Conservation (phyloP, 92 coral and sea anemone species). For the Zoanthus sansibaricus region DNA sequence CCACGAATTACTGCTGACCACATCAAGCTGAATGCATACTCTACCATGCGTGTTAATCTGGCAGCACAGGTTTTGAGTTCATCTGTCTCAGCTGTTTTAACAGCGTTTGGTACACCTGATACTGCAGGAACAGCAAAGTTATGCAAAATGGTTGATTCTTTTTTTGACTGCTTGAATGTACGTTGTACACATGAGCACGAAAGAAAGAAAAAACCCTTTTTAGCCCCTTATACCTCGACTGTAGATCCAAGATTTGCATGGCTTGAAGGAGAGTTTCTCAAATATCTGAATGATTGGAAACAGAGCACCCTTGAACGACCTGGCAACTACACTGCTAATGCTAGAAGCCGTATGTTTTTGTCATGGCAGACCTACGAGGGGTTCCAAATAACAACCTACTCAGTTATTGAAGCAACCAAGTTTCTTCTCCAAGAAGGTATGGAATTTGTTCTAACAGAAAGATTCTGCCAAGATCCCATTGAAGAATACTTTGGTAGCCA, state of each 20-base stretch:
- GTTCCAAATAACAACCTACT: not conserved
- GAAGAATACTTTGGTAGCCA: slow-evolving; percentile 10
- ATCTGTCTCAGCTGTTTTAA: slow-evolving; percentile 62
- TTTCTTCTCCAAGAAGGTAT: not conserved
- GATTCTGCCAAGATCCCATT: not conserved
- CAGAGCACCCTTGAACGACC: too few species aligned
- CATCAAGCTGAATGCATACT: slow-evolving; percentile 58
- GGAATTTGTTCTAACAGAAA: not conserved
- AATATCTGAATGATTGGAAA: too few species aligned
- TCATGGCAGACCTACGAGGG: not conserved
- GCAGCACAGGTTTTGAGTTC: slow-evolving; percentile 75
- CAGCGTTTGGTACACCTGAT: slow-evolving; percentile 62
- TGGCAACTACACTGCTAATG: too few species aligned
- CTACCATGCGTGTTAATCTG: slow-evolving; percentile 70
- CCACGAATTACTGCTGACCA: slow-evolving; percentile 69
- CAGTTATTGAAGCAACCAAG: not conserved
- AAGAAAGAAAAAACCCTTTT: too few species aligned
- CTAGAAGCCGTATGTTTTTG: not conserved
- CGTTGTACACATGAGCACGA: too few species aligned
- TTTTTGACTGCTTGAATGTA: too few species aligned
- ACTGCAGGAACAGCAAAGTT: slow-evolving; percentile 61
- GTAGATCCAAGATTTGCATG: too few species aligned
- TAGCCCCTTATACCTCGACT: too few species aligned
- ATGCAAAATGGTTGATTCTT: not conserved
- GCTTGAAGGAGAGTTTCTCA: too few species aligned